These are phyloP conservation scores for Cordilura impudica DNA, from an alignment of 2,888 invertebrate genomes.

Conservation along the genomic window DNA sequence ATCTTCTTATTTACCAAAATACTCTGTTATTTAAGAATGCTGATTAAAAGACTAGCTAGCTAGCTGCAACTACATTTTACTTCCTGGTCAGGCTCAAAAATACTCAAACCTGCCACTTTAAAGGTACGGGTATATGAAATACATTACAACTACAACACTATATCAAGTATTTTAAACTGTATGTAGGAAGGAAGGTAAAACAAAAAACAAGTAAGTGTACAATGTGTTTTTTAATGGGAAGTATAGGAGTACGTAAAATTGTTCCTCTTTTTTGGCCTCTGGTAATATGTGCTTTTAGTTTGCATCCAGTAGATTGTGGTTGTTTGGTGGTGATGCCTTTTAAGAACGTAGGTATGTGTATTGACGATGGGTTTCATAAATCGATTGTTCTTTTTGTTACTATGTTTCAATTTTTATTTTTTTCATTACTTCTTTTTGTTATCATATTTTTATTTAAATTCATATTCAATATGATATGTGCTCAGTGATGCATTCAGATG, in stretches of 20 bases:
- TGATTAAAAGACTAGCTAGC: too few relatives aligned
- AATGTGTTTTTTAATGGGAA: slow-evolving; percentile 11
- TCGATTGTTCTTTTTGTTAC: slow-evolving; percentile 48
- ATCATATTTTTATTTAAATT: slow-evolving; percentile 51
- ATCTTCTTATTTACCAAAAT: too few relatives aligned
- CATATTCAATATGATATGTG: slow-evolving; percentile 35
- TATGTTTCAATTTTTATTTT: slow-evolving; percentile 41
- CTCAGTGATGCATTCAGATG: slow-evolving; percentile 52
- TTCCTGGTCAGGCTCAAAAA: background rate
- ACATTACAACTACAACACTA: background rate
- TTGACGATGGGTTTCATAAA: slow-evolving; percentile 52
- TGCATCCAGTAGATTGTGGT: slow-evolving; percentile 26
- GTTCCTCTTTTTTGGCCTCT: slow-evolving; percentile 43
- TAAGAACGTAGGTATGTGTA: slow-evolving; percentile 6
- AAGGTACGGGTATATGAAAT: background rate
- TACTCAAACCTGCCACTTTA: background rate
- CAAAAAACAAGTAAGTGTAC: slow-evolving; percentile 2
- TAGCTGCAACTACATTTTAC: too few relatives aligned
- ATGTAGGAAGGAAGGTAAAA: slow-evolving; percentile 34
- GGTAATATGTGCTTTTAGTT: slow-evolving; percentile 22
- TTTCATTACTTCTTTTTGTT: background rate
- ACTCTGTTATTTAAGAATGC: too few relatives aligned
- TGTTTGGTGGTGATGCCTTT: slow-evolving; percentile 31
- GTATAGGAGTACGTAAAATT: slow-evolving; percentile 28
- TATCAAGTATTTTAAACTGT: slow-evolving; percentile 14